Evolutionary conservation across 2,113 vertebrate species (phyloP).

Genomic region (Pelmatolapia mariae): DNA sequence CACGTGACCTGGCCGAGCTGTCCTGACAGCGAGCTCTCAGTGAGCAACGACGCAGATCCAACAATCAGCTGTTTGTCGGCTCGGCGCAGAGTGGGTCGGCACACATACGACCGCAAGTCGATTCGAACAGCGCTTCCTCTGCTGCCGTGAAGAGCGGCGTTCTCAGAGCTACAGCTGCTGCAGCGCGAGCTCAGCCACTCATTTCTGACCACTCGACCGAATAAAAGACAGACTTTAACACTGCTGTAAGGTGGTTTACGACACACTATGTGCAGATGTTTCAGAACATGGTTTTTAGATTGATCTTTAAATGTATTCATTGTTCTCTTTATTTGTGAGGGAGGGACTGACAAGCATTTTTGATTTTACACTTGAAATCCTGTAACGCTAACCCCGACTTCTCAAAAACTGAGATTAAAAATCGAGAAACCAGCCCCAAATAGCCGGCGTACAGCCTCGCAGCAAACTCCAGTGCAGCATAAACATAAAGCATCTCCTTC

Average conservation of each 20-base stretch:
- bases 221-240: not conserved
- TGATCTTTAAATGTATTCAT: not conserved
- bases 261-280: not conserved
- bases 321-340: not conserved
- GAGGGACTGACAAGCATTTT: not conserved
- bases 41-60: not conserved
- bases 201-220: not conserved
- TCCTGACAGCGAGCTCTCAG: constrained; percentile 26
- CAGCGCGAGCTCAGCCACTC: not conserved
- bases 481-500: not conserved
- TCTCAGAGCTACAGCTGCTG: not conserved
- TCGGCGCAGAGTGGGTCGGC: constrained; percentile 28
- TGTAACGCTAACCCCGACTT: not conserved
- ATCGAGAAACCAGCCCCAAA: not conserved
- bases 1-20: constrained; percentile 25
- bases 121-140: not conserved
- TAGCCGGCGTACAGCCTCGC: not conserved
- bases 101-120: not conserved
- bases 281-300: not conserved
- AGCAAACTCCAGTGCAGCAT: not conserved
- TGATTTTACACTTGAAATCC: not conserved
- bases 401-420: not conserved
- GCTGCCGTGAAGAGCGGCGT: not conserved
- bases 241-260: not conserved
- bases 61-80: constrained; percentile 56